Evolutionary conservation across 2,888 invertebrate species (phyloP).

Genomic region (Oxytorus armatus): DNA sequence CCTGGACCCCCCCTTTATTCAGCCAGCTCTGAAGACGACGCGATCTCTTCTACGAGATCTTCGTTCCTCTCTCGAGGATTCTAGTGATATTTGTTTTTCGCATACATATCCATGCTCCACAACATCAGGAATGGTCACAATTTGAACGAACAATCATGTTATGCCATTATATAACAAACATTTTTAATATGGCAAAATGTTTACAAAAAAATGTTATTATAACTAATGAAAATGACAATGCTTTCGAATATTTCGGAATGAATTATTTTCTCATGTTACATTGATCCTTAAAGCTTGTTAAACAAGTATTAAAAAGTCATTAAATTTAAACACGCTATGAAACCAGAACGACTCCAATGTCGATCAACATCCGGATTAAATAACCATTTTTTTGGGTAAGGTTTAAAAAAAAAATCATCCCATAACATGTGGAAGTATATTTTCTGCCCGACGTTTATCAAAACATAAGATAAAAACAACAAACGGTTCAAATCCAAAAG

Average conservation of each 20-base stretch:
- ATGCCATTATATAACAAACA: background rate
- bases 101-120: slow-evolving; percentile 4
- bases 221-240: no score
- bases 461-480: background rate
- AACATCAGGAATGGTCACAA: slow-evolving; percentile 2
- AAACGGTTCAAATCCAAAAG: background rate
- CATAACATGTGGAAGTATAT: no score
- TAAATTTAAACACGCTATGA: no score
- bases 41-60: slow-evolving; percentile 61
- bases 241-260: no score
- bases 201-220: background rate
- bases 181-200: background rate
- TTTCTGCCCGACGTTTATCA: no score
- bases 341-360: no score
- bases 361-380: no score
- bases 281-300: background rate
- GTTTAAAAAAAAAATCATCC: no score
- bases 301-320: background rate
- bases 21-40: slow-evolving; percentile 49
- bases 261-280: no score
- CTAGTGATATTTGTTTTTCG: slow-evolving; percentile 19
- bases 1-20: slow-evolving; percentile 44
- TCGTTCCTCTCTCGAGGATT: slow-evolving; percentile 5
- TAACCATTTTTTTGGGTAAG: no score
- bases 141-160: slow-evolving; percentile 3